A percentile compares a stretch with the other conserved stretches of the same genome.
phyloP scores from a whole-genome alignment of 2,797 vertebrate genomes.

The Galago senegalensis region DNA sequence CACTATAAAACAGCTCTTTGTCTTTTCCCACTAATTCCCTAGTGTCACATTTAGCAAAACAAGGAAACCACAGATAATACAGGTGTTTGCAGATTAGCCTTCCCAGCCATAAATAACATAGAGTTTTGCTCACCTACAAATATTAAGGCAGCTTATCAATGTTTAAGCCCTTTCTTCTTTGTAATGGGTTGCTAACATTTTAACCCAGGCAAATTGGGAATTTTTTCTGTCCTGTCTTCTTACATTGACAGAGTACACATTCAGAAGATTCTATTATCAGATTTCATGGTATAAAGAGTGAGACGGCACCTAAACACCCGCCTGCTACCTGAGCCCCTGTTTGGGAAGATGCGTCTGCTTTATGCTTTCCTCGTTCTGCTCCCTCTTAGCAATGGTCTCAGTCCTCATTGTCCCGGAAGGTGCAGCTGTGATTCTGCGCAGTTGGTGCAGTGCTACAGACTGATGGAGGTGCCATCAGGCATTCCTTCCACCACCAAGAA shows the following conservation, averaged over 20 bases:
- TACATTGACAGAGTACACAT: slow-evolving; percentile 87
- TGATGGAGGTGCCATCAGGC: slow-evolving; percentile 86
- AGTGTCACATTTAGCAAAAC: slow-evolving; percentile 89
- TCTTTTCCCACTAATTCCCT: slow-evolving; percentile 88
- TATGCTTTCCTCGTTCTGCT: slow-evolving; percentile 73
- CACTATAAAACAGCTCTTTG: slow-evolving; percentile 89
- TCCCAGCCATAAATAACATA: slow-evolving; percentile 91
- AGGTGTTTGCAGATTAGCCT: slow-evolving; percentile 90
- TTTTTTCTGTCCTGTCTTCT: slow-evolving; percentile 86
- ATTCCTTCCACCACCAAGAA: slow-evolving; percentile 87
- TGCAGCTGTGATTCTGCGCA: slow-evolving; percentile 89
- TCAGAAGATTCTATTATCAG: slow-evolving; percentile 88
- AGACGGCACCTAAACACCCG: slow-evolving; percentile 71
- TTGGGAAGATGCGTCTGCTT: slow-evolving; percentile 88
- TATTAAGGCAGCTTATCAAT: slow-evolving; percentile 89
- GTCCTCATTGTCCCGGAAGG: slow-evolving; percentile 88
- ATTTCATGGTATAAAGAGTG: slow-evolving; percentile 88
- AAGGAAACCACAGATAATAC: slow-evolving; percentile 91
- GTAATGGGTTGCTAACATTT: slow-evolving; percentile 89
- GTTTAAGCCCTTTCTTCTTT: slow-evolving; percentile 89
- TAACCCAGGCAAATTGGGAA: slow-evolving; percentile 87
- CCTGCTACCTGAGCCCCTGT: not conserved
- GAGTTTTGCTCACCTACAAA: slow-evolving; percentile 90
- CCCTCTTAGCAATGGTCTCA: slow-evolving; percentile 74
- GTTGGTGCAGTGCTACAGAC: slow-evolving; percentile 91